Percentiles rank a stretch among this genome's conserved stretches.
phyloP scores from a whole-genome alignment of 53 echinoderm and acorn worm genomes.

The Zoroaster sp. region DNA sequence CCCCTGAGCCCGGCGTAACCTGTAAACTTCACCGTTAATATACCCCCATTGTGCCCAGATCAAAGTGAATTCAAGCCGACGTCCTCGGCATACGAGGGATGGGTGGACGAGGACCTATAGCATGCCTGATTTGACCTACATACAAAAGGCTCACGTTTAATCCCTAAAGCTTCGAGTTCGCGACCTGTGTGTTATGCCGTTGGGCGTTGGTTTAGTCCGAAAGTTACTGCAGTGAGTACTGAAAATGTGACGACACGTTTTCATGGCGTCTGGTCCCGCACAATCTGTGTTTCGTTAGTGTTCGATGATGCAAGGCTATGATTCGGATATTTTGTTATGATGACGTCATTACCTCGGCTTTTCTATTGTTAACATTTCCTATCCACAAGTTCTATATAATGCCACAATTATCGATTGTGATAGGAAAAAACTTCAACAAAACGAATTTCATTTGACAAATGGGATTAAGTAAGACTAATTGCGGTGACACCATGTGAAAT shows the following conservation, averaged over 20 bases:
- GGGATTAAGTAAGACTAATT: no score
- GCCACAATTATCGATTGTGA: no score
- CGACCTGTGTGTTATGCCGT: conserved; percentile 33
- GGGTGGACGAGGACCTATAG: conserved; percentile 15
- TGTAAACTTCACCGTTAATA: neutral
- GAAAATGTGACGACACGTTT: neutral
- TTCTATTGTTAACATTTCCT: no score
- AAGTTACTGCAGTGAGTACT: neutral
- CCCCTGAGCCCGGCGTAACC: neutral
- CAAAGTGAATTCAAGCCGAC: neutral
- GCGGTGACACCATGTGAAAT: no score
- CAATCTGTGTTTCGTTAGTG: no score
- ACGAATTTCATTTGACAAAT: no score
- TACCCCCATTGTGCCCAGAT: neutral
- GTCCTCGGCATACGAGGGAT: neutral
- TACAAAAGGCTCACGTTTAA: conserved; percentile 47
- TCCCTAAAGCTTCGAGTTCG: conserved; percentile 33
- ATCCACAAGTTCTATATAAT: no score
- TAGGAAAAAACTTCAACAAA: no score
- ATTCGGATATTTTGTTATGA: no score
- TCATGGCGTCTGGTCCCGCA: neutral
- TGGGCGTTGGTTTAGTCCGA: conserved; percentile 52
- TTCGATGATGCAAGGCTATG: no score
- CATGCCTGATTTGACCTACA: conserved; percentile 39
- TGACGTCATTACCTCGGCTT: no score